phyloP scores from a whole-genome alignment of 1,140 invertebrate genomes.

The Himalopsyche phryganea region DNA sequence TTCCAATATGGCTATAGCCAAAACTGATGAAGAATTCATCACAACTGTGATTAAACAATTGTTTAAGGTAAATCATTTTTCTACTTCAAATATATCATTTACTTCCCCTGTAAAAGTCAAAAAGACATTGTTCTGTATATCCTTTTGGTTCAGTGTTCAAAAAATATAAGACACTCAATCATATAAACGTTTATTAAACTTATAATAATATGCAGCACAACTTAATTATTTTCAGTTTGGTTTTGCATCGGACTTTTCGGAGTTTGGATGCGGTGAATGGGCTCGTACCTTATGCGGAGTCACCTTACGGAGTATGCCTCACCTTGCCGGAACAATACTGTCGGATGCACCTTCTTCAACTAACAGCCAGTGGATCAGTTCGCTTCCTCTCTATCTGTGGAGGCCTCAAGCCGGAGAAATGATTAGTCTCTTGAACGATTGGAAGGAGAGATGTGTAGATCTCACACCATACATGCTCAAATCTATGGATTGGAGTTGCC shows the following conservation, averaged over 20 bases:
- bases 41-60: slow-evolving; percentile 15
- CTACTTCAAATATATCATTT: no score
- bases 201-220: no score
- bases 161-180: no score
- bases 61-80: slow-evolving; percentile 21
- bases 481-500: slow-evolving; percentile 19
- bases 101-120: no score
- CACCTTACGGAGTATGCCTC: slow-evolving; percentile 5
- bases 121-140: no score
- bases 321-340: slow-evolving; percentile 11
- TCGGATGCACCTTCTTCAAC: neutral
- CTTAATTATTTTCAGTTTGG: slow-evolving; percentile 27
- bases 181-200: no score
- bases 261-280: slow-evolving; percentile 30
- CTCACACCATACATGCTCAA: slow-evolving; percentile 22
- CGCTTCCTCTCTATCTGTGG: slow-evolving; percentile 22
- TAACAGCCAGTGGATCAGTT: slow-evolving; percentile 12
- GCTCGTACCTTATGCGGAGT: slow-evolving; percentile 24
- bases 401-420: slow-evolving; percentile 15
- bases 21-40: slow-evolving; percentile 22
- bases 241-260: slow-evolving; percentile 26
- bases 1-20: slow-evolving; percentile 28
- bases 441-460: slow-evolving; percentile 9
- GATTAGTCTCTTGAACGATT: slow-evolving; percentile 13
- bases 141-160: no score